A percentile compares a stretch with the other conserved stretches of the same genome.
phyloP scores from a whole-genome alignment of 2,797 vertebrate genomes.

The Euthynnus affinis region DNA sequence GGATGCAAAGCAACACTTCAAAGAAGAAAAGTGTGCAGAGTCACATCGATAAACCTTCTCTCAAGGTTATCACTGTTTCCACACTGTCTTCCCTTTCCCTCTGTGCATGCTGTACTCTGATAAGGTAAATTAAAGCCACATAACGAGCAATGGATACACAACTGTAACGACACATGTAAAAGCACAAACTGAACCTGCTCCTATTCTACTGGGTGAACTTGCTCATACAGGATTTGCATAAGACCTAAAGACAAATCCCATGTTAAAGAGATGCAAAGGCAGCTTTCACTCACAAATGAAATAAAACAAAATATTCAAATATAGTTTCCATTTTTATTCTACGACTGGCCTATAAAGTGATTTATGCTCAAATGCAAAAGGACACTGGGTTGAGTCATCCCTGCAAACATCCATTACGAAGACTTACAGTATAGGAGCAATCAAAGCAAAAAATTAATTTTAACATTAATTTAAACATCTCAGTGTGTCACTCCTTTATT shows the following conservation, averaged over 20 bases:
- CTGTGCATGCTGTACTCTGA: constrained; percentile 56
- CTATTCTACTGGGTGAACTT: constrained; percentile 4
- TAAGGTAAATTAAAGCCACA: constrained; percentile 68
- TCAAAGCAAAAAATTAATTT: constrained; percentile 7
- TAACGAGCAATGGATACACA: constrained; percentile 46
- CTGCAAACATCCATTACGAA: constrained; percentile 48
- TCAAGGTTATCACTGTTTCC: constrained; percentile 71
- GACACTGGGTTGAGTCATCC: constrained; percentile 27
- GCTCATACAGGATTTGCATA: neutral
- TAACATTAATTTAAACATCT: constrained; percentile 37
- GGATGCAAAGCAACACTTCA: constrained; percentile 52
- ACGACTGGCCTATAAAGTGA: constrained; percentile 31
- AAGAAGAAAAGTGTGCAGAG: constrained; percentile 41
- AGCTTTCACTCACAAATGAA: constrained; percentile 9
- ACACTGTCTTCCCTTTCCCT: constrained; percentile 31
- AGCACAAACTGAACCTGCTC: constrained; percentile 1
- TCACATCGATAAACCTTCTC: constrained; percentile 40
- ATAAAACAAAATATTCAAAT: neutral
- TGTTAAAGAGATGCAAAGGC: neutral
- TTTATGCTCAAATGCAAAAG: constrained; percentile 33
- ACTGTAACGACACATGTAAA: constrained; percentile 13
- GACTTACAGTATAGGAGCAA: constrained; percentile 15
- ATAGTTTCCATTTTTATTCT: constrained; percentile 13
- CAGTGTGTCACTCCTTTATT: constrained; percentile 16
- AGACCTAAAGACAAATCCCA: constrained; percentile 2